Conservation (phyloP, 2,113 vertebrate genomes). For the Lynx canadensis region DNA sequence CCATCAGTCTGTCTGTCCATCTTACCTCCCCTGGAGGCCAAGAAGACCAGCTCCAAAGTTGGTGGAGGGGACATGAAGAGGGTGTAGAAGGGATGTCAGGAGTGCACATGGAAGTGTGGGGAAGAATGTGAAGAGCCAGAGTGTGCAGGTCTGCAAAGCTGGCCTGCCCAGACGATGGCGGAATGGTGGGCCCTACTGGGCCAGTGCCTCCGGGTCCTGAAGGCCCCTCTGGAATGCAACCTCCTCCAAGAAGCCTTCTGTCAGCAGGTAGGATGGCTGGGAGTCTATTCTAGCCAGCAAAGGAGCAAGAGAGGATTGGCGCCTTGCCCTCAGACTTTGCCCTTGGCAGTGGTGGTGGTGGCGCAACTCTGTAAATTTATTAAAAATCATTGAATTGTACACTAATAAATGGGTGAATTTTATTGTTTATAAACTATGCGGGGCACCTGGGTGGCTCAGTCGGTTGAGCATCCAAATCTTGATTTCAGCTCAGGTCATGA, state of each 20-base stretch:
- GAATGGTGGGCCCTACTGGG: neutral
- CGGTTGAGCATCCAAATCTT: too few species aligned
- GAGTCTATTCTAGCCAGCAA: neutral
- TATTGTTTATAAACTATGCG: slow-evolving; percentile 1
- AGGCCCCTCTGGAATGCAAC: neutral
- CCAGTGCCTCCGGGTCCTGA: neutral
- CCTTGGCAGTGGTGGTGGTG: neutral
- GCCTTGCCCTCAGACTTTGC: neutral
- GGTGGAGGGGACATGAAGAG: neutral
- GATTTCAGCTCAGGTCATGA: too few species aligned
- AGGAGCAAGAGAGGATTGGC: neutral
- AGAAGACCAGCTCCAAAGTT: neutral
- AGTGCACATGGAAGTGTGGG: neutral
- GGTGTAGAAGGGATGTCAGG: neutral
- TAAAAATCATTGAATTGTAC: slow-evolving; percentile 5
- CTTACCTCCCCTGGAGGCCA: neutral
- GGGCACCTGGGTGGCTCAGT: too few species aligned
- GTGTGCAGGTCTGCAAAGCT: neutral
- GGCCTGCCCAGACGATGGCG: accelerated
- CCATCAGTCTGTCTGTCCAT: neutral
- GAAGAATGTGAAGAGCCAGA: neutral
- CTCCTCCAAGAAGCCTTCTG: neutral
- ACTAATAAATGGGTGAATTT: neutral
- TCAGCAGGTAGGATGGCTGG: neutral
- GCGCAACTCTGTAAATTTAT: neutral